Conservation (phyloP, 2,113 vertebrate species). For the Accipiter cooperii region DNA sequence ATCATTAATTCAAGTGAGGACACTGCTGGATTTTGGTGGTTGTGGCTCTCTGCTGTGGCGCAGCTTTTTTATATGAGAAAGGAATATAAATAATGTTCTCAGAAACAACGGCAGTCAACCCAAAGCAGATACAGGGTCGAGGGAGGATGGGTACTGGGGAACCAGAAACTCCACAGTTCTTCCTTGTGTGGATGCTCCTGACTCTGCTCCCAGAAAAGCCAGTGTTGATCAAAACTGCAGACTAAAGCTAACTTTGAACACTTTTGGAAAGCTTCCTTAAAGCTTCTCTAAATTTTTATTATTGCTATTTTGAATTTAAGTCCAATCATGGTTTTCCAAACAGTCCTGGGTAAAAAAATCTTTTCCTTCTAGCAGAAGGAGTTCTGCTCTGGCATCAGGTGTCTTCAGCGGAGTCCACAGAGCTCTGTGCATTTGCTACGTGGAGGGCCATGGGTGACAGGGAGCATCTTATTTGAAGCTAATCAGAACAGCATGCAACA, state of each 20-base stretch:
- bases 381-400: background rate
- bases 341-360: background rate
- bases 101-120: background rate
- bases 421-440: background rate
- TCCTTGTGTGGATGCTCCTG: background rate
- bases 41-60: background rate
- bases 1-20: background rate
- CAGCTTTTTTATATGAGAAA: background rate
- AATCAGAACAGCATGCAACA: background rate
- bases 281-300: background rate
- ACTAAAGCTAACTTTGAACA: background rate
- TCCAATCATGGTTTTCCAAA: background rate
- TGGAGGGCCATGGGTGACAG: background rate
- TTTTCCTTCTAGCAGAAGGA: background rate
- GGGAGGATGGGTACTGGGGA: background rate
- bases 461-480: background rate
- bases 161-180: background rate
- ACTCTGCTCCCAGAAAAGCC: background rate
- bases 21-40: background rate
- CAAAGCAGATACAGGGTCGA: background rate
- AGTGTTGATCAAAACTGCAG: background rate
- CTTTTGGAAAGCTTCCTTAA: background rate
- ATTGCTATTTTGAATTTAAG: background rate
- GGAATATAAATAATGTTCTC: background rate
- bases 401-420: background rate